A percentile compares a stretch with the other conserved stretches of the same genome.
Evolutionary conservation across 2,797 vertebrate species (phyloP).

Genomic region (Fringilla coelebs): DNA sequence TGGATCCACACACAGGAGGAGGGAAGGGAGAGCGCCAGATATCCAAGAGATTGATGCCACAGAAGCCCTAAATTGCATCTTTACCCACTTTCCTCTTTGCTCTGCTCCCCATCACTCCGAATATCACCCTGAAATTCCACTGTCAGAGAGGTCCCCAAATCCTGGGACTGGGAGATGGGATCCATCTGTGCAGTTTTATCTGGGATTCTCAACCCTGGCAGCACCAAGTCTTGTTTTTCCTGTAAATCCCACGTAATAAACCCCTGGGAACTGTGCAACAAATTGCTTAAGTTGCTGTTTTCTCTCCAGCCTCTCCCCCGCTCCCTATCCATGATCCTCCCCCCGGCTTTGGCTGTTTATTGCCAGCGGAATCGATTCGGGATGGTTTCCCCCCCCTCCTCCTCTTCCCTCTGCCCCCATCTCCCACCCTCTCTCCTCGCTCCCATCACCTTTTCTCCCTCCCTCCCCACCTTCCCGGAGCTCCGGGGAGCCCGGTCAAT

Average conservation of each 20-base stretch:
- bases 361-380: slow-evolving; percentile 38
- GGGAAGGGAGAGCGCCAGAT: neutral
- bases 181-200: neutral
- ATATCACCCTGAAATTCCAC: neutral
- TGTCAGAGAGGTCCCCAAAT: neutral
- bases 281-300: slow-evolving; percentile 64
- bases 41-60: neutral
- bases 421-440: neutral
- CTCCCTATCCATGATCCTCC: neutral
- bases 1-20: neutral
- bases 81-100: neutral
- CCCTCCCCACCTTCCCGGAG: neutral
- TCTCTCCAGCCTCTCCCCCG: neutral
- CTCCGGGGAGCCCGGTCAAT: slow-evolving; percentile 39
- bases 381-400: neutral
- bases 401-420: neutral
- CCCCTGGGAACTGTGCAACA: neutral
- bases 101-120: neutral
- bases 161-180: neutral
- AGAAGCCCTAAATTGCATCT: neutral
- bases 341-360: slow-evolving; percentile 22
- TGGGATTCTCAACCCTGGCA: neutral
- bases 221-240: neutral
- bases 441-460: neutral
- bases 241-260: neutral